Evolutionary conservation across 2,888 invertebrate species (phyloP).

Genomic region (Pinctada fucata): DNA sequence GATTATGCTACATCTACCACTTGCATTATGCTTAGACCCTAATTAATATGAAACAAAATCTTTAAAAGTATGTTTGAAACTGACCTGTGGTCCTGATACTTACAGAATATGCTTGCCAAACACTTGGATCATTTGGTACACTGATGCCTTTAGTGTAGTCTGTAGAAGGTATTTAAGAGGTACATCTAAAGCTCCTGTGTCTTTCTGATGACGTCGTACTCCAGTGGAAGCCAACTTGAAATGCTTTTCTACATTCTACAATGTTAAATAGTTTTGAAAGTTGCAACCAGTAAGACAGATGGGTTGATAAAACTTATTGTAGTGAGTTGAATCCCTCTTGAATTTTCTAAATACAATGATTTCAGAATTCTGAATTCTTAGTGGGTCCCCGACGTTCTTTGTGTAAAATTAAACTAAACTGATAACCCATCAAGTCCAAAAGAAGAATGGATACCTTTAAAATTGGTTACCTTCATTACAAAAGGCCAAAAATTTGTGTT

Average conservation of each 20-base stretch:
- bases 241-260: conserved; percentile 73
- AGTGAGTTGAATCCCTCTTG: neutral
- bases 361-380: no score
- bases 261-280: conserved; percentile 2
- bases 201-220: conserved; percentile 53
- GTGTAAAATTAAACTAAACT: no score
- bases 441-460: no score
- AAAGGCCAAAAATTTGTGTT: no score
- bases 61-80: no score
- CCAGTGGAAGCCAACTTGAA: conserved; percentile 67
- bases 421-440: no score
- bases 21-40: no score
- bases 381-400: no score
- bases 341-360: neutral
- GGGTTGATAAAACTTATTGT: neutral
- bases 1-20: no score
- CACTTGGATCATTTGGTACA: conserved; percentile 70
- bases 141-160: conserved; percentile 61
- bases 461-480: no score
- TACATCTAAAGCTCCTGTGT: conserved; percentile 44
- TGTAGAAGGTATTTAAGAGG: conserved; percentile 60
- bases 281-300: neutral
- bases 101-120: conserved; percentile 71
- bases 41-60: no score
- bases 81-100: conserved; percentile 36